A percentile compares a stretch with the other conserved stretches of the same genome.
Evolutionary conservation across 2,888 invertebrate genomes (phyloP).

Genomic region (Spodoptera exigua): DNA sequence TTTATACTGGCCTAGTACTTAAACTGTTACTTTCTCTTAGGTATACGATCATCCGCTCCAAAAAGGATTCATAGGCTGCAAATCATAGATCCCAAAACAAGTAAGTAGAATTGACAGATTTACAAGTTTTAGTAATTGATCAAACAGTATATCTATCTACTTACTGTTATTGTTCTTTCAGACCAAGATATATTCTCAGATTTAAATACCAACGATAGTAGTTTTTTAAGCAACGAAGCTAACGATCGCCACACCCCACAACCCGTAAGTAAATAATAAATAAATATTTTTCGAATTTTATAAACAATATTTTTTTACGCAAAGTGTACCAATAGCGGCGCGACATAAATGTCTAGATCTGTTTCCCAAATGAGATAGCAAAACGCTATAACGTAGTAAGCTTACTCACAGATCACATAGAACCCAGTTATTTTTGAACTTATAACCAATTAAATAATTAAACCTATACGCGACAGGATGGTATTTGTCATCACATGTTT

Average conservation of each 20-base stretch:
- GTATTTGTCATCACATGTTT: too few relatives aligned
- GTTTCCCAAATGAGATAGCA: too few relatives aligned
- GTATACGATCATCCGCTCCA: constrained; percentile 72
- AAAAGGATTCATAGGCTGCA: constrained; percentile 80
- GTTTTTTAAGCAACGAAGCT: constrained; percentile 80
- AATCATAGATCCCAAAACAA: constrained; percentile 81
- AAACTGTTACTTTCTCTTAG: constrained; percentile 59
- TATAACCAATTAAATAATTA: too few relatives aligned
- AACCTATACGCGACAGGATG: too few relatives aligned
- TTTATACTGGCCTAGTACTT: neutral
- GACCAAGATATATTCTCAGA: constrained; percentile 87
- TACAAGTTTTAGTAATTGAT: neutral
- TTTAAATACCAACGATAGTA: constrained; percentile 77
- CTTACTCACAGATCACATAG: too few relatives aligned
- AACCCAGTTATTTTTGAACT: too few relatives aligned
- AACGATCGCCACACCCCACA: constrained; percentile 88
- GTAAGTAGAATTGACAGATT: constrained; percentile 68
- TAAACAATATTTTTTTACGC: too few relatives aligned
- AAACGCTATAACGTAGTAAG: too few relatives aligned
- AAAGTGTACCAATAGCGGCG: too few relatives aligned
- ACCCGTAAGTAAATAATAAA: constrained; percentile 84
- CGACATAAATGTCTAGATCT: too few relatives aligned
- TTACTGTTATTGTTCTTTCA: constrained; percentile 61
- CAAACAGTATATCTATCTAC: neutral
- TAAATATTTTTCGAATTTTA: constrained; percentile 1